These are phyloP conservation scores for Thereva unica DNA, from an alignment of 2,888 invertebrate species.

Conservation along the genomic window DNA sequence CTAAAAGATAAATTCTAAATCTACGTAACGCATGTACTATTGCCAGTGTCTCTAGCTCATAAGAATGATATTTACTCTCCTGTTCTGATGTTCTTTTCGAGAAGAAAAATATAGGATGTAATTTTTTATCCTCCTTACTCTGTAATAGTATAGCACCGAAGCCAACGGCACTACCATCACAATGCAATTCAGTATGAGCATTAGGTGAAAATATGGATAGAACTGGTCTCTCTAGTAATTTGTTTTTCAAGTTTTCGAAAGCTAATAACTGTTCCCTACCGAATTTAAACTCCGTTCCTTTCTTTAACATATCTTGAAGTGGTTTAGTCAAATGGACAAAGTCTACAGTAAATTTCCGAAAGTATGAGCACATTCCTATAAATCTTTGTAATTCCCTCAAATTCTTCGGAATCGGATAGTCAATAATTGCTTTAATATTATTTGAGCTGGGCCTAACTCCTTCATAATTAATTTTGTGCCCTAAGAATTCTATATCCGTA, in stretches of 20 bases:
- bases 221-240: conserved; percentile 42
- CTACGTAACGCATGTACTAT: conserved; percentile 46
- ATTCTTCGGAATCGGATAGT: conserved; percentile 43
- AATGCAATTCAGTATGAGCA: conserved; percentile 47
- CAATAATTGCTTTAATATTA: conserved; percentile 42
- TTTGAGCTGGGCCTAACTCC: conserved; percentile 42
- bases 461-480: conserved; percentile 41
- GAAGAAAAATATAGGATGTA: conserved; percentile 48
- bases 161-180: conserved; percentile 46
- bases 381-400: conserved; percentile 43
- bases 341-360: conserved; percentile 37
- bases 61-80: conserved; percentile 48
- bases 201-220: conserved; percentile 47
- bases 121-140: conserved; percentile 40
- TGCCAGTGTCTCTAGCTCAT: conserved; percentile 48
- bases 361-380: conserved; percentile 40
- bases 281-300: conserved; percentile 34
- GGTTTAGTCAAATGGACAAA: conserved; percentile 46
- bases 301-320: conserved; percentile 46
- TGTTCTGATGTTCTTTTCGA: conserved; percentile 46
- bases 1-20: conserved; percentile 46
- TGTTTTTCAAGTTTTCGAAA: conserved; percentile 35
- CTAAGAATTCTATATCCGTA: conserved; percentile 44
- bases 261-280: conserved; percentile 14
- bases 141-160: conserved; percentile 47